Percentiles rank a stretch among this genome's conserved stretches.
These are phyloP conservation scores for Corydoras maculifer DNA, from an alignment of 2,113 vertebrate genomes.

Conservation along the genomic window DNA sequence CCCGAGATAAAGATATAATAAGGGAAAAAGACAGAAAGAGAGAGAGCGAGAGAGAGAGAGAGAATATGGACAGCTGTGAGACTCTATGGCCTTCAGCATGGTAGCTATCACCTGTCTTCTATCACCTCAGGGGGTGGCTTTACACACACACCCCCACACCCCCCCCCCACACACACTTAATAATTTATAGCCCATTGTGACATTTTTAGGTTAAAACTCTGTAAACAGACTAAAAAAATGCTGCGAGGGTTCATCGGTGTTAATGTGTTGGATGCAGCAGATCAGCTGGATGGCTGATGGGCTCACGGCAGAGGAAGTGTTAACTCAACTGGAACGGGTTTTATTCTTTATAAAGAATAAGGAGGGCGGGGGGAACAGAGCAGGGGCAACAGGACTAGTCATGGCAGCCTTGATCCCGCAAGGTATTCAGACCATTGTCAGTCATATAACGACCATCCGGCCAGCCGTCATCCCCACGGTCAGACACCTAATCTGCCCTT, in stretches of 20 bases:
- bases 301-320: conserved; percentile 39
- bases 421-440: conserved; percentile 81
- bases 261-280: conserved; percentile 11
- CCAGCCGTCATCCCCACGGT: conserved; percentile 50
- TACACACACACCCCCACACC: conserved; percentile 14
- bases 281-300: conserved; percentile 25
- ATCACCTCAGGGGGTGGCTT: conserved; percentile 53
- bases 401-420: conserved; percentile 70
- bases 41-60: no score
- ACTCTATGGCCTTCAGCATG: conserved; percentile 54
- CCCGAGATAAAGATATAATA: no score
- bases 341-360: conserved; percentile 27
- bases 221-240: conserved; percentile 2
- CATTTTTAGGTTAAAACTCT: conserved; percentile 7
- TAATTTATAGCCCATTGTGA: no score
- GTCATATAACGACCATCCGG: conserved; percentile 71
- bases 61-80: conserved; percentile 61
- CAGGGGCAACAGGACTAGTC: conserved; percentile 50
- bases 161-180: background rate
- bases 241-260: conserved; percentile 2
- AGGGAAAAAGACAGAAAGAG: no score
- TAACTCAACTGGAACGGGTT: conserved; percentile 46
- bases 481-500: conserved; percentile 78
- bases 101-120: conserved; percentile 54
- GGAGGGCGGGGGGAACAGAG: conserved; percentile 26